Evolutionary conservation across 2,113 vertebrate species (phyloP).

Genomic region (Choloepus hoffmanni): DNA sequence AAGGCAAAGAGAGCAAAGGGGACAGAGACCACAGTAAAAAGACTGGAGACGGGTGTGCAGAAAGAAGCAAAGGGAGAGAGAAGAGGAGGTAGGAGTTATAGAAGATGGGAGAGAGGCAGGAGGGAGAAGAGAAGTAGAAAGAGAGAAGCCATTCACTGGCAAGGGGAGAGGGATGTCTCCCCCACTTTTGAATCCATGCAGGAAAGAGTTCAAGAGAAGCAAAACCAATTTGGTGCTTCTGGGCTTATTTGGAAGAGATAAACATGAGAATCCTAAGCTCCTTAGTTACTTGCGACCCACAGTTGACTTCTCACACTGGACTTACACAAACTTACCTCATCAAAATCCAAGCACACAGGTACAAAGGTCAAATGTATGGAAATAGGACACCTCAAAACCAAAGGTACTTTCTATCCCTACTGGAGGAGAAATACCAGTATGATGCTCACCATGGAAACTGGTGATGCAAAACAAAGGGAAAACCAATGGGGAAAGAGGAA

Average conservation of each 20-base stretch:
- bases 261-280: background rate
- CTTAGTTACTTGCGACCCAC: background rate
- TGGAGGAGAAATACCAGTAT: background rate
- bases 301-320: conserved; percentile 30
- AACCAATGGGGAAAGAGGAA: background rate
- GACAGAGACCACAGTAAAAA: background rate
- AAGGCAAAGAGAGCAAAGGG: background rate
- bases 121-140: too few relatives aligned
- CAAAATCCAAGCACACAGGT: conserved; percentile 5
- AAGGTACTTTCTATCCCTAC: background rate
- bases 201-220: background rate
- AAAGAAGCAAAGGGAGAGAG: background rate
- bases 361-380: conserved; percentile 28
- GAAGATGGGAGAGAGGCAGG: background rate
- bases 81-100: too few relatives aligned
- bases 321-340: background rate
- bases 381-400: background rate
- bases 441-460: background rate
- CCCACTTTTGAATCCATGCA: background rate
- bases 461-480: conserved; percentile 34
- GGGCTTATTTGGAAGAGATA: background rate
- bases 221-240: background rate
- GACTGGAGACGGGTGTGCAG: background rate
- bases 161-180: background rate
- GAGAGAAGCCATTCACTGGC: background rate